A percentile compares a stretch with the other conserved stretches of the same genome.
Conservation (phyloP, 2,888 invertebrate species). For the Achlya flavicornis region DNA sequence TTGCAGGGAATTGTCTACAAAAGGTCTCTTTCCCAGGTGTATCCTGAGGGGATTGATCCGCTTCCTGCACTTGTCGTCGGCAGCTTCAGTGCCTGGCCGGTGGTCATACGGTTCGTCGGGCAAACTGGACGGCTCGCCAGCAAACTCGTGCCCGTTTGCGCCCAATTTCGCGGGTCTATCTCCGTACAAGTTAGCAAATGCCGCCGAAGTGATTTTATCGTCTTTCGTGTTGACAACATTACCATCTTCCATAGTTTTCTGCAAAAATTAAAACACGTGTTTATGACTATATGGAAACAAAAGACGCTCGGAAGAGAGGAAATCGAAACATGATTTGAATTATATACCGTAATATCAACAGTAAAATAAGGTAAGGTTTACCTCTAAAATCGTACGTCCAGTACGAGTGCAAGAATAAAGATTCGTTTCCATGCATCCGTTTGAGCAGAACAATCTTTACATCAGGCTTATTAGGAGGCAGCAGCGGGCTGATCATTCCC, state of each 20-base stretch:
- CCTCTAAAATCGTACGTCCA: constrained; percentile 83
- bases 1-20: constrained; percentile 72
- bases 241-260: constrained; percentile 85
- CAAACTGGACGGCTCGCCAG: constrained; percentile 55
- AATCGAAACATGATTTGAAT: constrained; percentile 71
- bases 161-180: constrained; percentile 70
- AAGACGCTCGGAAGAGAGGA: constrained; percentile 78
- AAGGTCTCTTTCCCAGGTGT: constrained; percentile 78
- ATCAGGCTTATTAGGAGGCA: constrained; percentile 79
- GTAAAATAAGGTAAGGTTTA: constrained; percentile 52
- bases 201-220: constrained; percentile 66
- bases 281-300: constrained; percentile 75
- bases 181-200: constrained; percentile 65
- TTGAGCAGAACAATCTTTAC: constrained; percentile 75
- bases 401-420: constrained; percentile 78
- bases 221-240: constrained; percentile 74
- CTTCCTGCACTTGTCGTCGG: constrained; percentile 68
- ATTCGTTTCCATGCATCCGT: constrained; percentile 81
- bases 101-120: constrained; percentile 47
- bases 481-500: constrained; percentile 84
- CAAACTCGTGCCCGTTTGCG: constrained; percentile 71
- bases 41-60: constrained; percentile 77
- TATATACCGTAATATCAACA: constrained; percentile 57
- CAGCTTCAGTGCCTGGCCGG: constrained; percentile 51
- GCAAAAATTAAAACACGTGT: constrained; percentile 75